phyloP scores from a whole-genome alignment of 1,140 invertebrate species.

The Apis cerana region DNA sequence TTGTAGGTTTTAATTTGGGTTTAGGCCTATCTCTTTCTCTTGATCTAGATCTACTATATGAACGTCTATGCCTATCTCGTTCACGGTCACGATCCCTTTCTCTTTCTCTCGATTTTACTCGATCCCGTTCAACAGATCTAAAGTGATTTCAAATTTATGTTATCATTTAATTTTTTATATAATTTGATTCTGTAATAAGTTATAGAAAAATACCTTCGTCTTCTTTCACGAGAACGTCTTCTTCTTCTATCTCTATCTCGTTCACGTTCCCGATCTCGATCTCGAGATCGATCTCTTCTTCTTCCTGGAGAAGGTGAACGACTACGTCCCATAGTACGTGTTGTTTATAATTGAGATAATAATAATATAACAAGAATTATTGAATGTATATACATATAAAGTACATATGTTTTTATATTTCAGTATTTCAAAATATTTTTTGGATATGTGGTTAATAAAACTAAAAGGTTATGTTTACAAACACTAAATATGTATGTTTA shows the following conservation, averaged over 20 bases:
- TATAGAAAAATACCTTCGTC: slow-evolving; percentile 67
- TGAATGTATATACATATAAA: background rate
- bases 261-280: slow-evolving; percentile 81
- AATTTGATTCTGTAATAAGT: background rate
- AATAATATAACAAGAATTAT: too few species aligned
- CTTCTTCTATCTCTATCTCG: slow-evolving; percentile 81
- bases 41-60: slow-evolving; percentile 81
- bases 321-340: slow-evolving; percentile 75
- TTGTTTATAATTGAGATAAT: background rate
- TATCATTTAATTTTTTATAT: background rate
- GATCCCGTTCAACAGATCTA: slow-evolving; percentile 76
- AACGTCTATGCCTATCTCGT: slow-evolving; percentile 80
- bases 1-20: slow-evolving; percentile 72
- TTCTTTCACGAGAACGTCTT: slow-evolving; percentile 82
- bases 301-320: slow-evolving; percentile 78
- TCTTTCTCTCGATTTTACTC: slow-evolving; percentile 79
- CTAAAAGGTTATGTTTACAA: slow-evolving; percentile 7
- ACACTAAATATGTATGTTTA: background rate
- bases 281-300: slow-evolving; percentile 81
- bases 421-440: background rate
- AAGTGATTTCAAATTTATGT: slow-evolving; percentile 10
- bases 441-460: background rate
- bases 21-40: slow-evolving; percentile 78
- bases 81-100: slow-evolving; percentile 80
- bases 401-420: too few species aligned